These are phyloP conservation scores for Ploceus nigricollis DNA, from an alignment of 2,113 vertebrate genomes.

Conservation along the genomic window DNA sequence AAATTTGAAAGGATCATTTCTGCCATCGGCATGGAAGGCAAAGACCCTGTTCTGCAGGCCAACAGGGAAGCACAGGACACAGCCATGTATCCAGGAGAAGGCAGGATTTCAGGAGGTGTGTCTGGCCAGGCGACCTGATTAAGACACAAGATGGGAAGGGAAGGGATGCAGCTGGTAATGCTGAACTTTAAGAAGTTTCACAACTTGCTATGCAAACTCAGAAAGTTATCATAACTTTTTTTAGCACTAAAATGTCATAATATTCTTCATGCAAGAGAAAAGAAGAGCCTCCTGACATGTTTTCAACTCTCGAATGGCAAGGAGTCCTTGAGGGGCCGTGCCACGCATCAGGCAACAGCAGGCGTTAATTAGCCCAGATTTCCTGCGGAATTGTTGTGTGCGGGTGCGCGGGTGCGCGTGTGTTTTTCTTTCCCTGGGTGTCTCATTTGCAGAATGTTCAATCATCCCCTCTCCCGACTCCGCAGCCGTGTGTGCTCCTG, in stretches of 20 bases:
- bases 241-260: conserved; percentile 22
- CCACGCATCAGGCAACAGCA: neutral
- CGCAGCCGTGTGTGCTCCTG: neutral
- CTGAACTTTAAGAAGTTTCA: neutral
- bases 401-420: neutral
- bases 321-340: conserved; percentile 51
- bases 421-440: conserved; percentile 55
- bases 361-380: conserved; percentile 38
- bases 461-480: conserved; percentile 15
- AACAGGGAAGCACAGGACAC: rapidly evolving
- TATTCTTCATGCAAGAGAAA: neutral
- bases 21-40: neutral
- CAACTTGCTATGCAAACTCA: neutral
- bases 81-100: rapidly evolving
- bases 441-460: conserved; percentile 69
- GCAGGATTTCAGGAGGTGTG: neutral
- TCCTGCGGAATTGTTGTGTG: neutral
- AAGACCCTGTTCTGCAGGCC: neutral
- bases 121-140: neutral
- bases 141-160: neutral
- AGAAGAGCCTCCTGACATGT: conserved; percentile 52
- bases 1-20: rapidly evolving
- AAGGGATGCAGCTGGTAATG: neutral
- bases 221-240: neutral
- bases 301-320: conserved; percentile 40